Conservation (phyloP, 2,888 invertebrate genomes). For the Stenodera caucasica region DNA sequence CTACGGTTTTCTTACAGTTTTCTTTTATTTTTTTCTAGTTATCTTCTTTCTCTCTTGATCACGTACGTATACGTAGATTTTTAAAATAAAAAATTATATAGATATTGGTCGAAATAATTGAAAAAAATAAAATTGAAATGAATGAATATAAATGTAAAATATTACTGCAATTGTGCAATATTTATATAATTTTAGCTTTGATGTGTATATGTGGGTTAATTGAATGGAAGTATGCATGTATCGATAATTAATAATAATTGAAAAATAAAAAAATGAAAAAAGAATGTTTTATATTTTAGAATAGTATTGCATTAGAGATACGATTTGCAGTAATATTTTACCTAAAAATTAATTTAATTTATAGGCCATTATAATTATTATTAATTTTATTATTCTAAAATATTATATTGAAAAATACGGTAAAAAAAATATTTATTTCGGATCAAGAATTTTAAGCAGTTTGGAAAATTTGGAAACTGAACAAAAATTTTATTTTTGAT, state of each 20-base stretch:
- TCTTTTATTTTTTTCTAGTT: conserved; percentile 6
- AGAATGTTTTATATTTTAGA: conserved; percentile 15
- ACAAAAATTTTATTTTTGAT: conserved; percentile 7
- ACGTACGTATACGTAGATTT: conserved; percentile 45
- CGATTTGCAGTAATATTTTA: conserved; percentile 52
- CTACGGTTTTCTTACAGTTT: conserved; percentile 10
- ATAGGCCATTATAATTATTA: conserved; percentile 13
- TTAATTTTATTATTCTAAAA: neutral
- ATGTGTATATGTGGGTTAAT: conserved; percentile 27
- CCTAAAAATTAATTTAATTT: conserved; percentile 34
- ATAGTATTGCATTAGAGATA: neutral
- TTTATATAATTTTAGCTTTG: conserved; percentile 28
- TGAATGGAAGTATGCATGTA: conserved; percentile 17
- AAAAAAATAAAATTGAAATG: no score
- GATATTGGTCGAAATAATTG: conserved; percentile 32
- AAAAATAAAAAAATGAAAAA: conserved; percentile 25
- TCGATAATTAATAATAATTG: conserved; percentile 28
- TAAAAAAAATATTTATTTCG: conserved; percentile 1
- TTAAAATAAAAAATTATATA: conserved; percentile 18
- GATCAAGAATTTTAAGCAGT: conserved; percentile 44
- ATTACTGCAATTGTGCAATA: conserved; percentile 50
- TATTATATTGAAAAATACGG: neutral
- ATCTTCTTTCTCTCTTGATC: conserved; percentile 32
- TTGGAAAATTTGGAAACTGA: conserved; percentile 15
- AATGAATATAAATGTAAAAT: conserved; percentile 45